These are phyloP conservation scores for Rhaphigaster nebulosa DNA, from an alignment of 2,888 invertebrate genomes.

Conservation along the genomic window DNA sequence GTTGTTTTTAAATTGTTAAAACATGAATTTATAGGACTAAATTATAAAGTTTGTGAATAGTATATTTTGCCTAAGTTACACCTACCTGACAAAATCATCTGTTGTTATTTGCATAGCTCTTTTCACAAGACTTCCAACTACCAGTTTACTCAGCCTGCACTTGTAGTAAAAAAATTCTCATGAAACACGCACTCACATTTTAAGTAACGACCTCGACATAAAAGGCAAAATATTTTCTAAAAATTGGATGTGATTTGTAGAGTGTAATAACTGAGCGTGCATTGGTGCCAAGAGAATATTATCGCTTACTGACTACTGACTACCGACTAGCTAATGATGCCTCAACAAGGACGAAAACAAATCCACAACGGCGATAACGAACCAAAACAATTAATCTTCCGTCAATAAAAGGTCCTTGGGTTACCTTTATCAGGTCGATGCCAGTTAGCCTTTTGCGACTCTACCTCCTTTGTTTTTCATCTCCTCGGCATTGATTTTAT, in stretches of 20 bases:
- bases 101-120: no score
- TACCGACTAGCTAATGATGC: neutral
- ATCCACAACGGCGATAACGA: neutral
- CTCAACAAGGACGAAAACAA: neutral
- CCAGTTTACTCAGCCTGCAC: no score
- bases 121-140: no score
- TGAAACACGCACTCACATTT: no score
- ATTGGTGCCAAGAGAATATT: neutral
- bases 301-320: neutral
- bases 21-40: no score
- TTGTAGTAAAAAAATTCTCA: no score
- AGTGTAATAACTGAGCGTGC: neutral
- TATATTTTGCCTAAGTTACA: no score
- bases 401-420: conserved; percentile 8
- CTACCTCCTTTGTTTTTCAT: neutral
- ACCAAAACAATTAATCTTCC: conserved; percentile 9
- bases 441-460: neutral
- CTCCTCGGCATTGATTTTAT: neutral
- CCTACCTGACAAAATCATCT: no score
- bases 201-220: no score
- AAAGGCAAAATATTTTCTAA: neutral
- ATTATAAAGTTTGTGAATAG: no score
- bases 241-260: neutral
- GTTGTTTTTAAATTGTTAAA: no score
- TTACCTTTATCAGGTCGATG: neutral